These are phyloP conservation scores for Oxytorus armatus DNA, from an alignment of 2,888 invertebrate species.

Conservation along the genomic window DNA sequence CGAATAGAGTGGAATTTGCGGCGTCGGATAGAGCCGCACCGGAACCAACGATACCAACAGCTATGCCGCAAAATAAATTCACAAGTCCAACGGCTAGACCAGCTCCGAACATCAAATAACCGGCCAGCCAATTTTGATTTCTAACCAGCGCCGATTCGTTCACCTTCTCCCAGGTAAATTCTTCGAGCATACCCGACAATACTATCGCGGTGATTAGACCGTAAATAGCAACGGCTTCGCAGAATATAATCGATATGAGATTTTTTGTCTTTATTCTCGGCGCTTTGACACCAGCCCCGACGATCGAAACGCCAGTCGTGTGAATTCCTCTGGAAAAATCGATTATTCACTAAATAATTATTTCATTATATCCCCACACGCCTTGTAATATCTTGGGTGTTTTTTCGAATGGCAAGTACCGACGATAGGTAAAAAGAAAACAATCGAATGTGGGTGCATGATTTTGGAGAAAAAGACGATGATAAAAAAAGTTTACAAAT, in stretches of 20 bases:
- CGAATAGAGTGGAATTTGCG: conserved; percentile 97
- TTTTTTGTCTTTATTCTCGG: conserved; percentile 99
- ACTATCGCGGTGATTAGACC: conserved; percentile 99
- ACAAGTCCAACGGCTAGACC: conserved; percentile 97
- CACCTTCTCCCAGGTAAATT: conserved; percentile 70
- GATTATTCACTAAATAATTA: not conserved
- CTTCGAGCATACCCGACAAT: conserved; percentile 92
- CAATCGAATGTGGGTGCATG: too few relatives aligned
- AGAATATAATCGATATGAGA: conserved; percentile 99
- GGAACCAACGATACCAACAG: conserved; percentile 99
- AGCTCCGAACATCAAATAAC: conserved; percentile 98
- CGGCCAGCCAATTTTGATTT: conserved; percentile 91
- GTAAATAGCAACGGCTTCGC: conserved; percentile 99
- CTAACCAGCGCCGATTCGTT: conserved; percentile 74
- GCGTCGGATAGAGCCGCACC: conserved; percentile 99
- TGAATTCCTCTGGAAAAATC: conserved; percentile 93
- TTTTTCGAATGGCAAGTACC: not conserved
- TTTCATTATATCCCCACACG: not conserved
- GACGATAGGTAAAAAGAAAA: too few relatives aligned
- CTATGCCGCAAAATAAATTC: conserved; percentile 97
- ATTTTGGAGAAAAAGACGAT: too few relatives aligned
- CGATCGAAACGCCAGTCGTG: conserved; percentile 97
- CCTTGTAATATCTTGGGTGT: not conserved
- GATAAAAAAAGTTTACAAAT: too few relatives aligned
- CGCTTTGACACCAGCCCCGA: conserved; percentile 99